Evolutionary conservation across 2,888 invertebrate genomes (phyloP).

Genomic region (Nezara viridula): DNA sequence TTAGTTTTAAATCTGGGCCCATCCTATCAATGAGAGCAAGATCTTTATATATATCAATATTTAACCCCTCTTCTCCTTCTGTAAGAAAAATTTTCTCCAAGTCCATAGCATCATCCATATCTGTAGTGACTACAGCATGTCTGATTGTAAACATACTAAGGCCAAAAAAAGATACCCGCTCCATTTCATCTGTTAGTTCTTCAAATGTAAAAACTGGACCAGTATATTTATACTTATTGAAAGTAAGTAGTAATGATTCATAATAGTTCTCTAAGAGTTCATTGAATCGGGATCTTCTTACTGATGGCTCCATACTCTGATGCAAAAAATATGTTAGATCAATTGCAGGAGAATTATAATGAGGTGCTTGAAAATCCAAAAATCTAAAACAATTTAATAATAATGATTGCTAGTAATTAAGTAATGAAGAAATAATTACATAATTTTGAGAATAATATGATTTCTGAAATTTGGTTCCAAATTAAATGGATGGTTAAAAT

Average conservation of each 20-base stretch:
- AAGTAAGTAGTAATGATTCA: neutral
- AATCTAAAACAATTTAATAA: slow-evolving; percentile 25
- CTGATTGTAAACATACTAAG: slow-evolving; percentile 7
- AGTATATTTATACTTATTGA: neutral
- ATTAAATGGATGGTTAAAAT: no score
- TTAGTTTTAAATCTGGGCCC: neutral
- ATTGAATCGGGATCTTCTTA: neutral
- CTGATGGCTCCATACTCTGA: neutral
- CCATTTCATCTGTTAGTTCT: neutral
- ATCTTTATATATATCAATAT: slow-evolving; percentile 7
- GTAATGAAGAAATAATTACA: no score
- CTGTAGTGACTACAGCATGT: neutral
- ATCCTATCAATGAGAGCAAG: neutral
- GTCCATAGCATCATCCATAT: neutral
- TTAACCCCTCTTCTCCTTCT: slow-evolving; percentile 7
- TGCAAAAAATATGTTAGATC: slow-evolving; percentile 36
- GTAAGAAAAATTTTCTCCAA: neutral
- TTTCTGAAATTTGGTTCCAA: no score
- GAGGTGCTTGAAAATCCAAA: slow-evolving; percentile 44
- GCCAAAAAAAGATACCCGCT: neutral
- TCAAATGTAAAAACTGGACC: neutral
- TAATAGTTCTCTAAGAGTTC: neutral
- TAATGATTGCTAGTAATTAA: neutral
- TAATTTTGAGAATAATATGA: neutral
- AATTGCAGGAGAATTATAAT: slow-evolving; percentile 37